Percentiles rank a stretch among this genome's conserved stretches.
Conservation (phyloP, 2,888 invertebrate genomes). For the Malacosoma neustria region DNA sequence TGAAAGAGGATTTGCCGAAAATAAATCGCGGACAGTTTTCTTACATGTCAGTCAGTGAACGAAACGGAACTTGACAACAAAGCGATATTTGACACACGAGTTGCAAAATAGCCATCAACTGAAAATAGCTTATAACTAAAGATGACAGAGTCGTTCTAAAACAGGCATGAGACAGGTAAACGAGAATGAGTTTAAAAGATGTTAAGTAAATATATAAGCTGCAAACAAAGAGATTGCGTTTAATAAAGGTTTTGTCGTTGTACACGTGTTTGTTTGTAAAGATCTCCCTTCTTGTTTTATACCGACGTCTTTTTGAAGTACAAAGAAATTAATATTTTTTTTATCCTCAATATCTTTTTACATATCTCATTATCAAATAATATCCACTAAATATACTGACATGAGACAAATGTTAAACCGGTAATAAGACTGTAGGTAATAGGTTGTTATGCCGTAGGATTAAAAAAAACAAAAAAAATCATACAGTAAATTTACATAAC, state of each 20-base stretch:
- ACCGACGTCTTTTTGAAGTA: no score
- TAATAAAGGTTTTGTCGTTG: constrained; percentile 42
- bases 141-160: not conserved
- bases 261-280: constrained; percentile 50
- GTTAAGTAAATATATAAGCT: constrained; percentile 33
- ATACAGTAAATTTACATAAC: no score
- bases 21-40: constrained; percentile 24
- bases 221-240: constrained; percentile 37
- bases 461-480: no score
- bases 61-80: constrained; percentile 30
- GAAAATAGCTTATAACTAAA: constrained; percentile 18
- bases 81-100: constrained; percentile 23
- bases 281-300: constrained; percentile 25
- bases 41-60: constrained; percentile 29
- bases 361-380: no score
- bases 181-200: constrained; percentile 25
- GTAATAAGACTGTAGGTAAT: no score
- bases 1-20: constrained; percentile 32
- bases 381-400: no score
- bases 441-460: no score
- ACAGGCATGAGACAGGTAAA: constrained; percentile 11
- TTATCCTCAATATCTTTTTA: no score
- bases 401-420: no score
- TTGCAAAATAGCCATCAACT: constrained; percentile 23
- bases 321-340: no score